Evolutionary conservation across 2,797 vertebrate genomes (phyloP).

Genomic region (Sebastes hopkinsi): DNA sequence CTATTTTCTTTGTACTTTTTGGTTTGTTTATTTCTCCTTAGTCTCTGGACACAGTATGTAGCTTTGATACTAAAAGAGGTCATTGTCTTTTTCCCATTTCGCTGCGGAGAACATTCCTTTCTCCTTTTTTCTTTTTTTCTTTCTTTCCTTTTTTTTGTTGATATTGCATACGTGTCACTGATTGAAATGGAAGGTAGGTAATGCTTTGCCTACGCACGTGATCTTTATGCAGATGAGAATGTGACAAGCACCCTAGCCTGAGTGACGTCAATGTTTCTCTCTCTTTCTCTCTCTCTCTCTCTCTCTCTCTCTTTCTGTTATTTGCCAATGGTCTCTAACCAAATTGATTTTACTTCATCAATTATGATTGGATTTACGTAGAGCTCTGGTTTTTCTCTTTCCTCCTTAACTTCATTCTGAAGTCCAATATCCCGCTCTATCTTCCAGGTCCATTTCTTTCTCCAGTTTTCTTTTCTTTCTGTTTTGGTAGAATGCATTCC

Average conservation of each 20-base stretch:
- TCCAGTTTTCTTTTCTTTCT: slow-evolving; percentile 66
- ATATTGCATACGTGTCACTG: slow-evolving; percentile 98
- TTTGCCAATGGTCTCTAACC: slow-evolving; percentile 76
- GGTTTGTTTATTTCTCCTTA: slow-evolving; percentile 76
- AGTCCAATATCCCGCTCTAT: slow-evolving; percentile 80
- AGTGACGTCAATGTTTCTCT: slow-evolving; percentile 93
- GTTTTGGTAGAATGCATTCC: slow-evolving; percentile 91
- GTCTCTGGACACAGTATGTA: slow-evolving; percentile 86
- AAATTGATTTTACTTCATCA: slow-evolving; percentile 76
- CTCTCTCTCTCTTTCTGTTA: slow-evolving; percentile 68
- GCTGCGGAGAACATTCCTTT: slow-evolving; percentile 98
- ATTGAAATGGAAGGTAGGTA: slow-evolving; percentile 99
- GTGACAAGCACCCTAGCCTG: slow-evolving; percentile 98
- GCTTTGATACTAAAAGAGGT: slow-evolving; percentile 93
- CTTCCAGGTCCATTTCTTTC: slow-evolving; percentile 80
- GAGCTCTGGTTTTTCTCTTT: slow-evolving; percentile 83
- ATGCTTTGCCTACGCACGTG: slow-evolving; percentile 94
- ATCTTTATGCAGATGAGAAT: slow-evolving; percentile 98
- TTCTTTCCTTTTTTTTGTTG: slow-evolving; percentile 82
- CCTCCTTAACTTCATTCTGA: slow-evolving; percentile 85
- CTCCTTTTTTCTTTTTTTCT: slow-evolving; percentile 85
- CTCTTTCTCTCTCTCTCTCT: slow-evolving; percentile 35
- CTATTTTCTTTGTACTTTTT: slow-evolving; percentile 67
- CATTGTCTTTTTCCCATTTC: slow-evolving; percentile 97
- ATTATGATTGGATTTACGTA: slow-evolving; percentile 76